phyloP scores from a whole-genome alignment of 2,113 vertebrate genomes.

The Pseudopodoces humilis region DNA sequence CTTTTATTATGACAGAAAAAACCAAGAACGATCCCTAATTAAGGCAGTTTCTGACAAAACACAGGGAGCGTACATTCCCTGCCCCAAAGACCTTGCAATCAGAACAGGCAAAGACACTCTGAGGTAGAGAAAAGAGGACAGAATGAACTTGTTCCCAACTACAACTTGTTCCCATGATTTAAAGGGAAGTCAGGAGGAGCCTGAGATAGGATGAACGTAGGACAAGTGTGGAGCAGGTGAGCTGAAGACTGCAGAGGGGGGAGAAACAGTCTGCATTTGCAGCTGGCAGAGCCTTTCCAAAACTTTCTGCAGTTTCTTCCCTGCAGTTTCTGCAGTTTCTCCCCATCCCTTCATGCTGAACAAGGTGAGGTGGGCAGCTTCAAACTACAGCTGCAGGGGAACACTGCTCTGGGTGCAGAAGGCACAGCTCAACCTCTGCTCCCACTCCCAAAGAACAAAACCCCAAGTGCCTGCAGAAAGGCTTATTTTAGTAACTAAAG shows the following conservation, averaged over 20 bases:
- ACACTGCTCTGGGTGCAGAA: neutral
- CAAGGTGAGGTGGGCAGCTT: neutral
- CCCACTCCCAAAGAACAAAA: neutral
- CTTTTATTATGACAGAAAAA: slow-evolving; percentile 18
- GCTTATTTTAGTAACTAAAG: neutral
- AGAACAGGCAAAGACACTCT: neutral
- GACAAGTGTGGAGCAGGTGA: neutral
- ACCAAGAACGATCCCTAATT: neutral
- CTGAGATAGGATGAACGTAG: neutral
- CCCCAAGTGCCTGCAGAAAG: neutral
- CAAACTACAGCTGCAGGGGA: neutral
- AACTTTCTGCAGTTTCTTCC: neutral
- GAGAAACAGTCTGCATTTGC: neutral
- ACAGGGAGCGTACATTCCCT: neutral
- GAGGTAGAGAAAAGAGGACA: neutral
- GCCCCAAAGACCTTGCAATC: neutral
- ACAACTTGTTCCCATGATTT: neutral
- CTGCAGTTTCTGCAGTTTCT: neutral
- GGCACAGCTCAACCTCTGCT: neutral
- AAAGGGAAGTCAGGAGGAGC: neutral
- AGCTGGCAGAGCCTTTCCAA: neutral
- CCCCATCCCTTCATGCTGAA: neutral
- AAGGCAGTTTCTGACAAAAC: neutral
- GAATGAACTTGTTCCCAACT: neutral
- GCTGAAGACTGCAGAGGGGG: neutral